Percentiles rank a stretch among this genome's conserved stretches.
Conservation (phyloP, 1,140 invertebrate genomes). For the Dendrolimus punctatus region DNA sequence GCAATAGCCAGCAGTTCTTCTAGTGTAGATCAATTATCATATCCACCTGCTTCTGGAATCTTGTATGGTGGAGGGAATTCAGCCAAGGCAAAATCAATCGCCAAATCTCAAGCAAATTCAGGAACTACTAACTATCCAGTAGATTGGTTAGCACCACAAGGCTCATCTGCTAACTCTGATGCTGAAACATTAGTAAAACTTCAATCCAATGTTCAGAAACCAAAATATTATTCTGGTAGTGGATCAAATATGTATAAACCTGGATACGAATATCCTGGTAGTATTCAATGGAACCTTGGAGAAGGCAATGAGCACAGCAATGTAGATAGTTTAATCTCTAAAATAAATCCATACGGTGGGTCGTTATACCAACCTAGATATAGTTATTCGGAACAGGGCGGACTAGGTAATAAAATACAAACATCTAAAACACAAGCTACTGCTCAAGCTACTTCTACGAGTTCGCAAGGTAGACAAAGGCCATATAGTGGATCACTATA, state of each 20-base stretch:
- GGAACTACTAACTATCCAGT: no score
- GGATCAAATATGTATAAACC: not conserved
- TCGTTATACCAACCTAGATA: not conserved
- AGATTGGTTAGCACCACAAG: not conserved
- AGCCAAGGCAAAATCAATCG: not conserved
- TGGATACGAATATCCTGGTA: no score
- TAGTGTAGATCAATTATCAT: no score
- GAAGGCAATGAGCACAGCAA: no score
- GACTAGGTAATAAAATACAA: not conserved
- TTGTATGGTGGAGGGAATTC: not conserved
- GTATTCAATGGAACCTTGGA: no score
- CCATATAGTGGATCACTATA: not conserved
- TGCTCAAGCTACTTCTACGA: constrained; percentile 7
- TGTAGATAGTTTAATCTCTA: no score
- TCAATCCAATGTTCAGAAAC: not conserved
- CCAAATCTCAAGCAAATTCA: not conserved
- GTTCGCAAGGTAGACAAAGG: not conserved
- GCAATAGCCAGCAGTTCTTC: no score
- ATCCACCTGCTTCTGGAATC: no score
- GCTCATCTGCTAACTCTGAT: not conserved
- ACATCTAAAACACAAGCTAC: constrained; percentile 11
- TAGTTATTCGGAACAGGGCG: not conserved
- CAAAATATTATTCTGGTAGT: not conserved
- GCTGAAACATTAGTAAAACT: not conserved
- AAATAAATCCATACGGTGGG: not conserved